These are phyloP conservation scores for Mimumesa dahlbomi DNA, from an alignment of 2,888 invertebrate species.

Conservation along the genomic window DNA sequence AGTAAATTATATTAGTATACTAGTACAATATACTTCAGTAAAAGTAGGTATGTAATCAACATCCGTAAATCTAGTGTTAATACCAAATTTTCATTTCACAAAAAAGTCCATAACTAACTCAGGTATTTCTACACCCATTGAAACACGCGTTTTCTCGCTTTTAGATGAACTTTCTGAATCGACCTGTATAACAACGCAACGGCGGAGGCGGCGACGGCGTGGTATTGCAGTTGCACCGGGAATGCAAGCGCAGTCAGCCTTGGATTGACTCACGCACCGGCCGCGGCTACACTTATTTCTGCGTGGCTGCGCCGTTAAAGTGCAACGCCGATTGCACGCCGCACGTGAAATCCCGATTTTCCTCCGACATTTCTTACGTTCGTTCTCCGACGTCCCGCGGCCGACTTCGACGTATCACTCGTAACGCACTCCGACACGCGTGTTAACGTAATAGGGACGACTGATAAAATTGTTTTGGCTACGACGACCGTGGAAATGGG, in stretches of 20 bases:
- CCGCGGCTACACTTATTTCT: slow-evolving; percentile 40
- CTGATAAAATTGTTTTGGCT: background rate
- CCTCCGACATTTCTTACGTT: slow-evolving; percentile 13
- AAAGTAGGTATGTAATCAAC: too few relatives aligned
- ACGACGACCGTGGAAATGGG: background rate
- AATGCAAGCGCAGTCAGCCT: slow-evolving; percentile 38
- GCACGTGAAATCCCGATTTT: slow-evolving; percentile 16
- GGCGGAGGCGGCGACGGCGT: slow-evolving; percentile 2
- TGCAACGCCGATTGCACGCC: slow-evolving; percentile 29
- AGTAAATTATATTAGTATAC: too few relatives aligned
- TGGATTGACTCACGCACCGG: slow-evolving; percentile 41
- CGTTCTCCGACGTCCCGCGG: slow-evolving; percentile 3
- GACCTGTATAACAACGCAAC: slow-evolving; percentile 10
- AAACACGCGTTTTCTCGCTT: too few relatives aligned
- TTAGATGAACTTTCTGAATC: too few relatives aligned
- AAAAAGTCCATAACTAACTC: too few relatives aligned
- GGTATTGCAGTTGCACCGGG: slow-evolving; percentile 26
- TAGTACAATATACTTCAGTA: too few relatives aligned
- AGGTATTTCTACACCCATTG: too few relatives aligned
- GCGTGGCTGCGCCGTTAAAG: slow-evolving; percentile 34
- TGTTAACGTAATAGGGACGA: background rate
- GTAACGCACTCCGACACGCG: background rate
- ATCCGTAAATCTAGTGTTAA: too few relatives aligned
- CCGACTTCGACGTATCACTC: background rate
- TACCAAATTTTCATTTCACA: too few relatives aligned